Conservation (phyloP, 2,888 invertebrate species). For the Orthonevra nobilis region DNA sequence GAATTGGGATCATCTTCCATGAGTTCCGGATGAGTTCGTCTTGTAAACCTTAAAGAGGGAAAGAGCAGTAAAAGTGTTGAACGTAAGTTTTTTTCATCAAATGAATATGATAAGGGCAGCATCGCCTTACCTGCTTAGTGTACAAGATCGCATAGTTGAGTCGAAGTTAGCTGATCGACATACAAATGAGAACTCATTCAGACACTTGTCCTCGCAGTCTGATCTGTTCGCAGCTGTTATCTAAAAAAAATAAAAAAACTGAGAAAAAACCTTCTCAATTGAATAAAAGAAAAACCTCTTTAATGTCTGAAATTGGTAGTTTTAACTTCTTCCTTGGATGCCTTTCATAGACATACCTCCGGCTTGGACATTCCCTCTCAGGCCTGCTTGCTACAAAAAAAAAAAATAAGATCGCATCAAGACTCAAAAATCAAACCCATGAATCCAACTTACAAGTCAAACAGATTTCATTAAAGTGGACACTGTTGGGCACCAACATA, state of each 20-base stretch:
- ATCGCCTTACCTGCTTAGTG: conserved; percentile 83
- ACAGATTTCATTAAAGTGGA: conserved; percentile 94
- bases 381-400: conserved; percentile 86
- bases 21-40: conserved; percentile 91
- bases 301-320: conserved; percentile 89
- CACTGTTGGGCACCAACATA: conserved; percentile 93
- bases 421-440: conserved; percentile 2
- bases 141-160: conserved; percentile 88
- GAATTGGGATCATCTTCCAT: conserved; percentile 92
- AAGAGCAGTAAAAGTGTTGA: too few species aligned
- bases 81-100: too few species aligned
- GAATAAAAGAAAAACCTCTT: conserved; percentile 83
- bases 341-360: conserved; percentile 93
- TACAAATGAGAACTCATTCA: conserved; percentile 93
- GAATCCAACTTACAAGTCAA: conserved; percentile 89
- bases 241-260: conserved; percentile 70
- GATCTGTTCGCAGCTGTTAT: conserved; percentile 90
- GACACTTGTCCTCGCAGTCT: conserved; percentile 93
- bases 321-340: conserved; percentile 92
- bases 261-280: not conserved
- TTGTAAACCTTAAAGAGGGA: conserved; percentile 85
- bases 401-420: not conserved
- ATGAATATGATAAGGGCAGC: too few species aligned
- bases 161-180: conserved; percentile 94
- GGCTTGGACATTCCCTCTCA: conserved; percentile 92